These are phyloP conservation scores for Zaprionus camerounensis DNA, from an alignment of 1,140 invertebrate genomes.

Conservation along the genomic window DNA sequence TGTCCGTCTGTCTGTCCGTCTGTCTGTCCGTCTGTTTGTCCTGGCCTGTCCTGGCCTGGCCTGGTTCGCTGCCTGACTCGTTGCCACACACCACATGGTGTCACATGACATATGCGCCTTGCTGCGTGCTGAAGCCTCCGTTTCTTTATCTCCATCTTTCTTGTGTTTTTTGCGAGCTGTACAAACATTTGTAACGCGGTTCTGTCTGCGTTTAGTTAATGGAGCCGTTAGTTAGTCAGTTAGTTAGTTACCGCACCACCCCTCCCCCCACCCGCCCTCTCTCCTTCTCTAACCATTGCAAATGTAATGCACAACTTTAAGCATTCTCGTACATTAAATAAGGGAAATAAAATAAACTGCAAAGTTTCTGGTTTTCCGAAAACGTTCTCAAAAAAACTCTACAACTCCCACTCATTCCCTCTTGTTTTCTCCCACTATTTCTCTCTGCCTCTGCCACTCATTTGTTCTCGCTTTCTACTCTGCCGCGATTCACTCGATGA, in stretches of 20 bases:
- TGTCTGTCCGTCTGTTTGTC: neutral
- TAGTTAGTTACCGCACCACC: slow-evolving; percentile 28
- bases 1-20: neutral
- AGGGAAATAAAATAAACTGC: slow-evolving; percentile 75
- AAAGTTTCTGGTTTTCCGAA: slow-evolving; percentile 39
- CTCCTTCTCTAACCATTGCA: too few relatives aligned
- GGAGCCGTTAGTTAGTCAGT: slow-evolving; percentile 63
- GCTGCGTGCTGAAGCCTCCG: slow-evolving; percentile 43
- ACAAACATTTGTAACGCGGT: slow-evolving; percentile 67
- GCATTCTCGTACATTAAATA: slow-evolving; percentile 67
- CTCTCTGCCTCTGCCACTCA: neutral
- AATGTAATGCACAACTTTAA: slow-evolving; percentile 57
- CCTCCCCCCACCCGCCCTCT: slow-evolving; percentile 22
- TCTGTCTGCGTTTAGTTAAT: slow-evolving; percentile 55
- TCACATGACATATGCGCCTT: slow-evolving; percentile 71
- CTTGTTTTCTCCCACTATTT: slow-evolving; percentile 6
- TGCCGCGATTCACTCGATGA: slow-evolving; percentile 42
- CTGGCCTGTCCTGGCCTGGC: slow-evolving; percentile 8
- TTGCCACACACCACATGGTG: slow-evolving; percentile 71
- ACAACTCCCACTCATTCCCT: neutral
- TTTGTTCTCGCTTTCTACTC: slow-evolving; percentile 13
- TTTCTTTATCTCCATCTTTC: slow-evolving; percentile 22
- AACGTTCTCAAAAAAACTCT: neutral
- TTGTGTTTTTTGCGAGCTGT: neutral
- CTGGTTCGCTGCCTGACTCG: slow-evolving; percentile 32